These are phyloP conservation scores for Montipora sp. DNA, from an alignment of 64 coral and sea anemone genomes.

Conservation along the genomic window DNA sequence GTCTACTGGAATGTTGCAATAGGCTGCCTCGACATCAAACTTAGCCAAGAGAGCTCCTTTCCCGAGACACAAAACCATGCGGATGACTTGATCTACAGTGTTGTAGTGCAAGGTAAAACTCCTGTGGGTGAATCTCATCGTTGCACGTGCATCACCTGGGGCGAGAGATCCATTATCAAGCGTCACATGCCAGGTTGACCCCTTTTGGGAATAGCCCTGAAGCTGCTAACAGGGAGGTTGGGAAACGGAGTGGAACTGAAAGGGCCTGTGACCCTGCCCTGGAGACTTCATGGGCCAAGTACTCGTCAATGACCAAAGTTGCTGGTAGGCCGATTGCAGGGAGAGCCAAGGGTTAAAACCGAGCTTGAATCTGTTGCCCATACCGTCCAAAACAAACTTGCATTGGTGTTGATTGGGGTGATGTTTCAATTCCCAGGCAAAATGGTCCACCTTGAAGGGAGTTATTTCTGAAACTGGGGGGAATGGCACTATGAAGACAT, in stretches of 20 bases:
- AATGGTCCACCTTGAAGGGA: conserved; percentile 8
- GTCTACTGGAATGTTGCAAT: no score
- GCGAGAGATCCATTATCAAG: conserved; percentile 34
- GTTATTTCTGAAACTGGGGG: conserved; percentile 14
- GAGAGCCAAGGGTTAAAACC: neutral
- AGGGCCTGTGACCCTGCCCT: conserved; percentile 11
- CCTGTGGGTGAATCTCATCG: neutral
- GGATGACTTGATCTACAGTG: conserved; percentile 12
- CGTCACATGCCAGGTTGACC: conserved; percentile 38
- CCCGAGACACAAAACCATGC: neutral
- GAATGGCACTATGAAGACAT: neutral
- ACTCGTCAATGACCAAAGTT: conserved; percentile 28
- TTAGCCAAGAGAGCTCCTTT: conserved; percentile 47
- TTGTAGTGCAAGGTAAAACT: conserved; percentile 16
- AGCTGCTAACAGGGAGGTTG: conserved; percentile 23
- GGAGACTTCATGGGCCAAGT: neutral
- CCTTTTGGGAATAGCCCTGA: conserved; percentile 15
- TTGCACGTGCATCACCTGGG: neutral
- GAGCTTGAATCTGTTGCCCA: neutral
- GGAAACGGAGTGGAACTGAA: neutral
- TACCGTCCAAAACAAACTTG: neutral
- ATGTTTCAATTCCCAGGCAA: conserved; percentile 19
- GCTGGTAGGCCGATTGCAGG: neutral
- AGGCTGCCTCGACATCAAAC: neutral
- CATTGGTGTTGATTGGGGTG: conserved; percentile 17